These are phyloP conservation scores for Drosophila pandora DNA, from an alignment of 1,140 invertebrate genomes.

Conservation along the genomic window DNA sequence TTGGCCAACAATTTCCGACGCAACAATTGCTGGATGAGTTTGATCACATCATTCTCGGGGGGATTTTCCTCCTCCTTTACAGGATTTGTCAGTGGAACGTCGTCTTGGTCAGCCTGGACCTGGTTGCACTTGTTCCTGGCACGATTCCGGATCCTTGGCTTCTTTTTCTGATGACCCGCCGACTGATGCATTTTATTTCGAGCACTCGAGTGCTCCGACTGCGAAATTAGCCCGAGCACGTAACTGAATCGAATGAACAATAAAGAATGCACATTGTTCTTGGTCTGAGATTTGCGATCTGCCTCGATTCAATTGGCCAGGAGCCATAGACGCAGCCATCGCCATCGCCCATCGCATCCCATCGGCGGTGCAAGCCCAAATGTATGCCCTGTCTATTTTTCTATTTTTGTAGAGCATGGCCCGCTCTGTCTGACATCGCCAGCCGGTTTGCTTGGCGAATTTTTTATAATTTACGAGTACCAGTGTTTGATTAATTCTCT, in stretches of 20 bases:
- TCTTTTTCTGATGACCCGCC: conserved; percentile 61
- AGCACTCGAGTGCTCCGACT: neutral
- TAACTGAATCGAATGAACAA: conserved; percentile 65
- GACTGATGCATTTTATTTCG: conserved; percentile 21
- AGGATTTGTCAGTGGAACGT: neutral
- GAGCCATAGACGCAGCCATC: conserved; percentile 19
- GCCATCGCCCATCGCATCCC: conserved; percentile 41
- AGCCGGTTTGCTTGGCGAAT: conserved; percentile 32
- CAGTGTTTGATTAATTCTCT: conserved; percentile 62
- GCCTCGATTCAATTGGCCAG: conserved; percentile 46
- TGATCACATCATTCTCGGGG: conserved; percentile 37
- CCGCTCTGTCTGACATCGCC: conserved; percentile 35
- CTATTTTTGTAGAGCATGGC: conserved; percentile 70
- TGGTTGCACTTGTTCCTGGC: conserved; percentile 75
- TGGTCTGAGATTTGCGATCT: conserved; percentile 25
- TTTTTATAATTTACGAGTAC: conserved; percentile 52
- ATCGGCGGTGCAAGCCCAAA: conserved; percentile 42
- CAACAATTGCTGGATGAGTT: conserved; percentile 55
- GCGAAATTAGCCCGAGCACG: conserved; percentile 18
- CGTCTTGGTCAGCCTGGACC: neutral
- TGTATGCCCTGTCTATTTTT: conserved; percentile 47
- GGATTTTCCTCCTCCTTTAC: neutral
- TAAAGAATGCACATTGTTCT: conserved; percentile 54
- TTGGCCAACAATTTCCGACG: conserved; percentile 64
- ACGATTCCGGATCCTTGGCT: conserved; percentile 68